Evolutionary conservation across 2,797 vertebrate genomes (phyloP).

Genomic region (Malacoraja senta): DNA sequence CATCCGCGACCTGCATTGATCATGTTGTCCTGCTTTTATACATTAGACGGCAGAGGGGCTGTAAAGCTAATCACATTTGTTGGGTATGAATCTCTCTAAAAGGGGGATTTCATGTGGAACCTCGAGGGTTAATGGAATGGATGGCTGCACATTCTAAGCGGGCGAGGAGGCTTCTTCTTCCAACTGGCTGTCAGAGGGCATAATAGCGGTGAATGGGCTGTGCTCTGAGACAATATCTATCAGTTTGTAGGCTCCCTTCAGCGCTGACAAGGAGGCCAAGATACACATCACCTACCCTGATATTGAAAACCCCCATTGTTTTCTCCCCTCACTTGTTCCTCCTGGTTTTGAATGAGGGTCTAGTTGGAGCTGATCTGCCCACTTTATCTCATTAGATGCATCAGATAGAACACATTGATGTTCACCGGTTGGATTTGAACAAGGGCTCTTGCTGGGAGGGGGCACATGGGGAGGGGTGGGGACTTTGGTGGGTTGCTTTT

Average conservation of each 20-base stretch:
- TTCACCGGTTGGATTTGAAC: constrained; percentile 29
- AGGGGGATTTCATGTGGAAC: constrained; percentile 54
- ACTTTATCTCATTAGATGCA: constrained; percentile 53
- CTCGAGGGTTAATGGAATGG: constrained; percentile 49
- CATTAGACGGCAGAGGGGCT: constrained; percentile 42
- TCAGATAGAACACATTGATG: constrained; percentile 47
- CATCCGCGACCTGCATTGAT: constrained; percentile 45
- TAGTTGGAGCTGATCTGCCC: constrained; percentile 45
- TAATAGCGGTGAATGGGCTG: constrained; percentile 57
- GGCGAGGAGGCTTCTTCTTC: constrained; percentile 61
- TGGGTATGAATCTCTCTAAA: constrained; percentile 56
- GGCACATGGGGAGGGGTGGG: neutral
- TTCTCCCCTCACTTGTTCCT: constrained; percentile 45
- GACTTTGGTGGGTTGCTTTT: neutral
- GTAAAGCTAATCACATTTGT: constrained; percentile 49
- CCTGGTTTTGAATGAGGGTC: constrained; percentile 44
- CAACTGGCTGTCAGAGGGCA: constrained; percentile 58
- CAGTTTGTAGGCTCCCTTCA: constrained; percentile 50
- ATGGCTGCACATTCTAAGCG: constrained; percentile 59
- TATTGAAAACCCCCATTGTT: constrained; percentile 33
- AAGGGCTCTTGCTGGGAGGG: constrained; percentile 15
- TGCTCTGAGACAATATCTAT: constrained; percentile 60
- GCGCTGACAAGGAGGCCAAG: constrained; percentile 44
- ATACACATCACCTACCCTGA: constrained; percentile 37
- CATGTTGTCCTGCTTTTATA: constrained; percentile 48